Conservation (phyloP, 2,797 vertebrate species). For the Sparidentex hasta region DNA sequence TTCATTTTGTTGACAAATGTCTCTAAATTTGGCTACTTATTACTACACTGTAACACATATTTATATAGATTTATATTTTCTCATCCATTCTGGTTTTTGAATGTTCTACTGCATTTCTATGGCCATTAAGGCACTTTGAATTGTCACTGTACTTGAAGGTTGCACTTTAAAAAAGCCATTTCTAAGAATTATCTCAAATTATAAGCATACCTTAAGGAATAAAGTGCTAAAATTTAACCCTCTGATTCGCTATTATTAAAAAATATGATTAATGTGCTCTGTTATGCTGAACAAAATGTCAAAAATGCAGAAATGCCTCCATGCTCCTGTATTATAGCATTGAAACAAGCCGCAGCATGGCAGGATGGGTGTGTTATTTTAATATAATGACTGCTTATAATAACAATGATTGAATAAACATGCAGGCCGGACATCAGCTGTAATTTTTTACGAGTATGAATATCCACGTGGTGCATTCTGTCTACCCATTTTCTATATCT, state of each 20-base stretch:
- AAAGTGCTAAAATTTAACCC: neutral
- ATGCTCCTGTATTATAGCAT: neutral
- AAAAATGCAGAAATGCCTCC: neutral
- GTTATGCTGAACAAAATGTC: neutral
- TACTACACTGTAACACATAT: neutral
- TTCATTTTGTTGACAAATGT: too few species aligned
- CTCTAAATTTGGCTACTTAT: neutral
- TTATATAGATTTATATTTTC: neutral
- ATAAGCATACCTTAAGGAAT: neutral
- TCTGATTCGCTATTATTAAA: neutral
- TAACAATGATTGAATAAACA: neutral
- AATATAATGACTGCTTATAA: neutral
- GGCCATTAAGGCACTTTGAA: neutral
- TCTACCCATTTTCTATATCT: slow-evolving; percentile 30
- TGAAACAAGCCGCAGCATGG: neutral
- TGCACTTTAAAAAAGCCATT: neutral
- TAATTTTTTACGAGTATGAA: slow-evolving; percentile 21
- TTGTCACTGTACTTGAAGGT: neutral
- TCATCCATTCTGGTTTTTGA: neutral
- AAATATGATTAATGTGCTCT: neutral
- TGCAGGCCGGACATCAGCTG: slow-evolving; percentile 2
- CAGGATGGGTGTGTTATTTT: neutral
- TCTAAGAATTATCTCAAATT: neutral
- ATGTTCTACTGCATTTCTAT: neutral
- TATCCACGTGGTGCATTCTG: slow-evolving; percentile 77